Evolutionary conservation across 2,797 vertebrate species (phyloP), one percentile per base, ranked within the genome.

Genomic region (Atherinosoma microstoma): DNA sequence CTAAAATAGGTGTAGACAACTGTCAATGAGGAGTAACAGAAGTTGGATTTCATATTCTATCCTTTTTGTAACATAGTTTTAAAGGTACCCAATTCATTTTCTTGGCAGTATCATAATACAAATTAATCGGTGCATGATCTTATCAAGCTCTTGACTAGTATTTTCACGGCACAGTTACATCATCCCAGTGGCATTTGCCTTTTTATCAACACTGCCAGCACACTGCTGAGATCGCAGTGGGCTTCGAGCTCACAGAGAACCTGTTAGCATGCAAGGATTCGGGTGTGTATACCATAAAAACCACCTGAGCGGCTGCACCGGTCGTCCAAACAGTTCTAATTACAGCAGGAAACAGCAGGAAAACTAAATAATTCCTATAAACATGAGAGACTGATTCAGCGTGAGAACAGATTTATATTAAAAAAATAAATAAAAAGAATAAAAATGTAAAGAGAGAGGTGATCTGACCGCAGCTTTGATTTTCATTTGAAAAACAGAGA

Each of bases 201-300:
- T 76, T 89, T 79, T 76, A 85, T 84, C 71, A 77, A 76, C 70
- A 76, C 67, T 78, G 75, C 81, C 73, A 77, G 59, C 10, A 61
- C 13, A 77, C 73, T 40, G 73, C 71, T 69, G 79, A 59, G 71
- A 74, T 84, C 75, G 78, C 66, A 24, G 51, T 29, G 1, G 79
- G 78, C 59, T 73, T 59, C 47, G 35, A 61, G 59, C 63, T 75
- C 80, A 80, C 73, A 69, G 49, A 63, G 27, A 7, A 63, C 65
- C 62, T 61, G 70, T 75, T 59, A 64, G 64, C 42, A 68, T 57
- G 62, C 69, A 59, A 70, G 77, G 68, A 88, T 85, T 86, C 70
- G 78, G 42, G 13, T 58, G 71, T 70, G 57, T 61, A 53, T 16
- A 38, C 45, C 22, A 72, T 76, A 65, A 81, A 84, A 18, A 75